These are phyloP conservation scores for Orthonevra nobilis DNA, from an alignment of 2,888 invertebrate genomes.

Conservation along the genomic window DNA sequence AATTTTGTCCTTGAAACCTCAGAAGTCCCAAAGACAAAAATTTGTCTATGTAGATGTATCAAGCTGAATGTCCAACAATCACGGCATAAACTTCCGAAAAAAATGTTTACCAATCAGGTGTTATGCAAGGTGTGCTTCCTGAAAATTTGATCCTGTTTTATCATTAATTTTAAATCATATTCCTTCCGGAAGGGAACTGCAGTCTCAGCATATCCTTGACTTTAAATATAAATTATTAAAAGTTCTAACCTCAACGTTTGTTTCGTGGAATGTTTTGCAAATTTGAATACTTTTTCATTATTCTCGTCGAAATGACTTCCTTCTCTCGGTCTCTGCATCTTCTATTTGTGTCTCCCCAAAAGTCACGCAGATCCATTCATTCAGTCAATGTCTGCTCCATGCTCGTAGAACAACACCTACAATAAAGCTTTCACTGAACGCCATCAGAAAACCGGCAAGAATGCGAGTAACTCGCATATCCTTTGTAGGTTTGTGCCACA, in stretches of 20 bases:
- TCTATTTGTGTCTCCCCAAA: constrained; percentile 2
- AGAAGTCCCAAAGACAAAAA: too few relatives aligned
- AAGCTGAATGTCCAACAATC: too few relatives aligned
- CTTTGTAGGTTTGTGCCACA: neutral
- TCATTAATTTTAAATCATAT: too few relatives aligned
- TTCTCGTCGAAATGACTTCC: neutral
- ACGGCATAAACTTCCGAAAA: too few relatives aligned
- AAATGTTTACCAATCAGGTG: too few relatives aligned
- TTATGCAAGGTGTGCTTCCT: too few relatives aligned
- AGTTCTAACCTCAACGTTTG: neutral
- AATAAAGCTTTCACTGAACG: neutral
- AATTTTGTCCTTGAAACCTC: too few relatives aligned
- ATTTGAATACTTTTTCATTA: constrained; percentile 16
- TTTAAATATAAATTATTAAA: neutral
- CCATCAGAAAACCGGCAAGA: constrained; percentile 9
- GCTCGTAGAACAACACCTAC: neutral
- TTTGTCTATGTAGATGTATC: too few relatives aligned
- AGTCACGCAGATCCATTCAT: constrained; percentile 17
- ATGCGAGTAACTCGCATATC: constrained; percentile 11
- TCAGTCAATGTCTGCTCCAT: too few relatives aligned
- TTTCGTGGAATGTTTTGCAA: neutral
- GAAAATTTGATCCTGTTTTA: too few relatives aligned
- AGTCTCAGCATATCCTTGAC: too few relatives aligned
- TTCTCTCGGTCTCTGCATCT: neutral
- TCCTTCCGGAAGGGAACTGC: too few relatives aligned